A percentile compares a stretch with the other conserved stretches of the same genome.
phyloP scores from a whole-genome alignment of 2,113 vertebrate species.

The Natator depressus region DNA sequence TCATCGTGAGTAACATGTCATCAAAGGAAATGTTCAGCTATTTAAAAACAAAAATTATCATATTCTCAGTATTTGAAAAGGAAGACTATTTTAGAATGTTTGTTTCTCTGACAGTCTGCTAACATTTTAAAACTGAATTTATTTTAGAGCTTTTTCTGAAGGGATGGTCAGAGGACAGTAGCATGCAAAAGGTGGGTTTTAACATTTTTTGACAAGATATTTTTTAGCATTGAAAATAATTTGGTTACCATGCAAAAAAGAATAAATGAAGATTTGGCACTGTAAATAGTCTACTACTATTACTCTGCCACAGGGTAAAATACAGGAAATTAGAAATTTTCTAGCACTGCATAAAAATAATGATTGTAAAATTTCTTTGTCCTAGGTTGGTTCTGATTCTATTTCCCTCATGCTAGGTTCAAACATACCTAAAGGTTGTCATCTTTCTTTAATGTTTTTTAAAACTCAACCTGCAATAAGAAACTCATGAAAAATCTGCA shows the following conservation, averaged over 20 bases:
- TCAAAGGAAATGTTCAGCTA: not conserved
- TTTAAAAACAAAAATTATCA: not conserved
- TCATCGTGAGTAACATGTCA: constrained; percentile 46
- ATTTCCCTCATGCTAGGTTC: not conserved
- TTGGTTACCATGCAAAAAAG: not conserved
- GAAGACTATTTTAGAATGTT: not conserved
- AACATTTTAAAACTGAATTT: not conserved
- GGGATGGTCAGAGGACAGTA: constrained; percentile 28
- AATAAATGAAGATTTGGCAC: too few species aligned
- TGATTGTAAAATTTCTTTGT: not conserved
- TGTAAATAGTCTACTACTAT: not conserved
- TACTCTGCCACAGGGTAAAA: not conserved
- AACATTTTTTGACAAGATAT: not conserved
- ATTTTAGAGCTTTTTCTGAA: constrained; percentile 32
- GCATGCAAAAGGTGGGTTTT: constrained; percentile 41
- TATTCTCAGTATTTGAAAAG: not conserved
- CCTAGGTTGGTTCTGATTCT: not conserved
- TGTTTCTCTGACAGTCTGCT: not conserved
- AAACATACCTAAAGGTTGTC: not conserved
- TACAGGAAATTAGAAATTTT: not conserved
- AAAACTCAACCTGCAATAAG: not conserved
- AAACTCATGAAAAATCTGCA: not conserved
- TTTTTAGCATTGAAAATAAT: not conserved
- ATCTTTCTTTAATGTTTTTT: not conserved
- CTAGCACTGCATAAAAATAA: not conserved